Base-by-base conservation (phyloP, 2,113 vertebrate species). In the Albula glossodonta region DNA sequence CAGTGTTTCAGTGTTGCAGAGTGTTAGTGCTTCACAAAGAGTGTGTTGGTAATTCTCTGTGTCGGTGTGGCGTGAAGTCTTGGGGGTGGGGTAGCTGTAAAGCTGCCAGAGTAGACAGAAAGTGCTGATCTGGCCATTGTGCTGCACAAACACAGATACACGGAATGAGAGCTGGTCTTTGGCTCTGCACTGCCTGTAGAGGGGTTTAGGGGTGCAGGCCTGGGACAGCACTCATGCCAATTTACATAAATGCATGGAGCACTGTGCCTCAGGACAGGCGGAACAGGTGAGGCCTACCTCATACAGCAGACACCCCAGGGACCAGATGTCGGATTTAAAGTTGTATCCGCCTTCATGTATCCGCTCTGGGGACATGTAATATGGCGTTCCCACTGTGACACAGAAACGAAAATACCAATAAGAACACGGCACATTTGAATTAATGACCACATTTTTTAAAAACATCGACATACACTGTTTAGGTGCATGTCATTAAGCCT, bases 291-390 rank as follows among this genome's bases (percentile, higher is more conserved):
- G 63, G 56, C 93, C 95, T 96, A 97, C 98, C 97, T 99, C 98
- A 0, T 99, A 99, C 78, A 99, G 95, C 90, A 99, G 95, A 92
- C 98, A 99, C 94, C 98, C 98, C 94, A 99, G 95, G 89, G 98
- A 99, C 98, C 98, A 99, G 96, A 99, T 99, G 95, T 99, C 98
- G n/a, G 98, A 99, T 92, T 99, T 99, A 95, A 99, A 99, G 96
- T 99, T 99, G 95, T 99, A 99, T 93, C 98, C 97, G 2, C 97
- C 98, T 96, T 99, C 98, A 10, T 99, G 98, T 95, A 99, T 99
- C 93, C 98, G 97, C 95, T 99, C 98, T 0, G 98, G 98, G 88
- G 98, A 99, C 98, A 99, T 99, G 90, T 99, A 99, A 95, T 99
- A 99, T 2, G 98, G 98, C 63, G 98, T 99, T 94, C 98, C 98